Evolutionary conservation across 2,113 vertebrate genomes (phyloP).

Genomic region (Thermophis baileyi): DNA sequence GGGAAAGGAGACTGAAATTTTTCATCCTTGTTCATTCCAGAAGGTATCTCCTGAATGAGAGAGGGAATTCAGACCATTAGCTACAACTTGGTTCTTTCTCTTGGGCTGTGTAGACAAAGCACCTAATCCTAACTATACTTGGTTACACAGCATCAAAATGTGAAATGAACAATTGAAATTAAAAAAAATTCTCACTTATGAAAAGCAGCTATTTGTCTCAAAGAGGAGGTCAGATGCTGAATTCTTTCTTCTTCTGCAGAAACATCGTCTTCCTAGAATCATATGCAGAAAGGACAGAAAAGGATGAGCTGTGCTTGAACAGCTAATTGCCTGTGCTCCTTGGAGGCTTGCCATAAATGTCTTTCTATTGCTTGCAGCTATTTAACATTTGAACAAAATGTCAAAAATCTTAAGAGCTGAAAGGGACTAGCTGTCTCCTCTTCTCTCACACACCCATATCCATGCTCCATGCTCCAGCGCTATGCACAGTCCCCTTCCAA

Average conservation of each 20-base stretch:
- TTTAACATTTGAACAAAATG: not conserved
- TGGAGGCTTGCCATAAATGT: not conserved
- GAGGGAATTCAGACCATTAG: not conserved
- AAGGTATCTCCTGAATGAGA: not conserved
- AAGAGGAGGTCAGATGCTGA: constrained; percentile 59
- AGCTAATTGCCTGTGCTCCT: not conserved
- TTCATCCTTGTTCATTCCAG: not conserved
- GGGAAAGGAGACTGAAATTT: not conserved
- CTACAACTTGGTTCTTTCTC: not conserved
- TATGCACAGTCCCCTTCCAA: not conserved
- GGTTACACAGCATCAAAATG: not conserved
- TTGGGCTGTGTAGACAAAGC: not conserved
- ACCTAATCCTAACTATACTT: not conserved
- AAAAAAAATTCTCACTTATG: constrained; percentile 77
- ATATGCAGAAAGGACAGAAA: constrained; percentile 43
- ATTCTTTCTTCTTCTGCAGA: constrained; percentile 61
- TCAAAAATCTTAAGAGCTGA: not conserved
- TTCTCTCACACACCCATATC: not conserved
- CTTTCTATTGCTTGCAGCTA: not conserved
- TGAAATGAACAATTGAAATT: not conserved
- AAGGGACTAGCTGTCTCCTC: not conserved
- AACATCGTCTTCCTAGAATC: constrained; percentile 69
- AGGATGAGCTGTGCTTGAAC: constrained; percentile 36
- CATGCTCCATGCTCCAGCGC: not conserved
- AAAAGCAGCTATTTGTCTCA: constrained; percentile 81